Base-by-base conservation (phyloP, 1,140 invertebrate genomes). In the Scaptomyza hsui region DNA sequence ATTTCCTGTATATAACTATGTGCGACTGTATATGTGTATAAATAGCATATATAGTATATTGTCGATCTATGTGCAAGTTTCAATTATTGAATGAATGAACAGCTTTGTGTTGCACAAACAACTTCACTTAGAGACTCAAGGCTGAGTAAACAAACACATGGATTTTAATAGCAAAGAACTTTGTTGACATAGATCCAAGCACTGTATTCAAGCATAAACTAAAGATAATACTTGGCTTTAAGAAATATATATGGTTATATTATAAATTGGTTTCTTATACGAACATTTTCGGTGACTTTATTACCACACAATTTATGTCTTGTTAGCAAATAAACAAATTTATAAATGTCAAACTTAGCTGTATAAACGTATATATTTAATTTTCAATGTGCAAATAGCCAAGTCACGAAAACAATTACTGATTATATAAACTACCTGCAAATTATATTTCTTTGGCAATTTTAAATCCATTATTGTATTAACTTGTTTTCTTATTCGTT, bases 1-100 rank as follows among this genome's bases (percentile, higher is more conserved):
- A 86, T 63, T 85, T 85, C 81, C 81, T 83, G 81, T 53, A 77
- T 19, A 49, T 24, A 49, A 6, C 15, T 45, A 62, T 12, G 18
- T 53, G 12, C 21, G 49, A 9, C 49, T 35, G 45, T 49, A 57
- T 37, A 21, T 44, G 37, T 37, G 13, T 48, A 53, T 53, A 55
- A 39, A 57, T 48, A 47, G 42, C 44, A 26, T 29, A 48, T 5
- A 21, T 4, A 21, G n/a, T 29, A 29, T 47, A 48, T 48, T 37
- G 21, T 55, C 42, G 39, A 61, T 57, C 63, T 57, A 65, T 65
- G 32, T 39, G 24, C 52, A 45, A 56, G 39, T 19, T 63, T 51
- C 57, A 64, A 47, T 64, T 74, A 52, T 71, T 53, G 52, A 48
- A 72, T 75, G 72, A 75, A 75, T 72, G 68, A 21, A 21, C 12